Conservation (phyloP, 2,797 vertebrate genomes). For the Sitta carolinensis region DNA sequence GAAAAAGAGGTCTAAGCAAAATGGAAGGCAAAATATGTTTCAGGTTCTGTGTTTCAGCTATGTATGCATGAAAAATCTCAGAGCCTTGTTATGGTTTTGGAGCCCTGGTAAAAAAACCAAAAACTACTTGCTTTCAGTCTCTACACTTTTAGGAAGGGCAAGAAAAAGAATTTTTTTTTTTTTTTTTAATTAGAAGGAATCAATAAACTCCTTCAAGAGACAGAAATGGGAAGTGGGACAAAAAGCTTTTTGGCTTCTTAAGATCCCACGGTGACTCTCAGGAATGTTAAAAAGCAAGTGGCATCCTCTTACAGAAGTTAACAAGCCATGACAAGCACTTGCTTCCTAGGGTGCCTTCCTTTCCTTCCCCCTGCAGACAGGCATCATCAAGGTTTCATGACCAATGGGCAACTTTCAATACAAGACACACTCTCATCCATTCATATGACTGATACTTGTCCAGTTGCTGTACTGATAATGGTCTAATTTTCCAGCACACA, state of each 20-base stretch:
- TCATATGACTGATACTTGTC: not conserved
- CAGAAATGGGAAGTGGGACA: not conserved
- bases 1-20: not conserved
- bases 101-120: not conserved
- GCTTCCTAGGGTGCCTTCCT: not conserved
- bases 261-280: not conserved
- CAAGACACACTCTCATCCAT: not conserved
- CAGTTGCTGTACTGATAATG: not conserved
- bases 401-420: not conserved
- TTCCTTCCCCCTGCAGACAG: not conserved
- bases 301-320: not conserved
- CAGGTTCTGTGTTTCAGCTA: not conserved
- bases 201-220: not conserved
- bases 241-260: not conserved
- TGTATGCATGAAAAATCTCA: not conserved
- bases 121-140: not conserved
- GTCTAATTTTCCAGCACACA: not conserved
- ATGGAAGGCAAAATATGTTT: not conserved
- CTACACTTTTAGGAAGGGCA: not conserved
- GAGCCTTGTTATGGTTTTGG: not conserved
- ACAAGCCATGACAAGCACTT: not conserved
- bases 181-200: not conserved
- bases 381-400: not conserved
- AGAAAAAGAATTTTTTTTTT: not conserved
- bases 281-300: not conserved